These are phyloP conservation scores for Xenentodon cancila DNA, from an alignment of 2,797 vertebrate species.

Conservation along the genomic window DNA sequence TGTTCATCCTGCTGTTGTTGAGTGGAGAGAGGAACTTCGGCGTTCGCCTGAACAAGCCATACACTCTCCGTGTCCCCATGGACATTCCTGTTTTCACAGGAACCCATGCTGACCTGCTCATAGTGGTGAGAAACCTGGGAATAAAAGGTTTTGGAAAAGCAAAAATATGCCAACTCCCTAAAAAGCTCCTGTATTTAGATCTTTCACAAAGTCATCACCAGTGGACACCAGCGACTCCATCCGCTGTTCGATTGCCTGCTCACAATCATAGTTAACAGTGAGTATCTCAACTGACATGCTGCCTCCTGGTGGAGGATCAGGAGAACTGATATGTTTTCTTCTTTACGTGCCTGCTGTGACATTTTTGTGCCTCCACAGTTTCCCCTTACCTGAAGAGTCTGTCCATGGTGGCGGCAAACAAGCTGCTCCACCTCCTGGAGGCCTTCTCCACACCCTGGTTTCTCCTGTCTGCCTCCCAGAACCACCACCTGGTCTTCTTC, in stretches of 20 bases:
- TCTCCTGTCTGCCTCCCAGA: slow-evolving; percentile 90
- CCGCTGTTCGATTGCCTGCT: slow-evolving; percentile 97
- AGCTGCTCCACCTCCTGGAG: slow-evolving; percentile 95
- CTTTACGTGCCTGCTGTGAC: too few species aligned
- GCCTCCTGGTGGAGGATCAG: slow-evolving; percentile 29
- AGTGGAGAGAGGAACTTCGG: slow-evolving; percentile 98
- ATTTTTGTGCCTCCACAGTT: slow-evolving; percentile 74
- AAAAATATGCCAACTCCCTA: too few species aligned
- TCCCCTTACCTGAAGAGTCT: slow-evolving; percentile 97
- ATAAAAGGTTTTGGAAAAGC: too few species aligned
- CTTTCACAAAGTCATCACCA: slow-evolving; percentile 96
- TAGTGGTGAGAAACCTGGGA: slow-evolving; percentile 84
- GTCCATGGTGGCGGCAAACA: slow-evolving; percentile 97
- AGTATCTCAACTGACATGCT: slow-evolving; percentile 29
- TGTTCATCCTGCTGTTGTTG: slow-evolving; percentile 87
- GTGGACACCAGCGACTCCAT: slow-evolving; percentile 93
- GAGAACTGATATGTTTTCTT: neutral
- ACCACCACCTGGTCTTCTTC: slow-evolving; percentile 97
- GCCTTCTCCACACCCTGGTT: slow-evolving; percentile 95
- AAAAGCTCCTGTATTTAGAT: slow-evolving; percentile 77
- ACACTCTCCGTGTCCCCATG: slow-evolving; percentile 91
- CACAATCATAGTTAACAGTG: slow-evolving; percentile 95
- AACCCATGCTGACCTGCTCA: slow-evolving; percentile 94
- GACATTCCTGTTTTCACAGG: slow-evolving; percentile 97
- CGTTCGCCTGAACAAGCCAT: slow-evolving; percentile 96